Evolutionary conservation across 2,888 invertebrate species (phyloP).

Genomic region (Acronicta alni): DNA sequence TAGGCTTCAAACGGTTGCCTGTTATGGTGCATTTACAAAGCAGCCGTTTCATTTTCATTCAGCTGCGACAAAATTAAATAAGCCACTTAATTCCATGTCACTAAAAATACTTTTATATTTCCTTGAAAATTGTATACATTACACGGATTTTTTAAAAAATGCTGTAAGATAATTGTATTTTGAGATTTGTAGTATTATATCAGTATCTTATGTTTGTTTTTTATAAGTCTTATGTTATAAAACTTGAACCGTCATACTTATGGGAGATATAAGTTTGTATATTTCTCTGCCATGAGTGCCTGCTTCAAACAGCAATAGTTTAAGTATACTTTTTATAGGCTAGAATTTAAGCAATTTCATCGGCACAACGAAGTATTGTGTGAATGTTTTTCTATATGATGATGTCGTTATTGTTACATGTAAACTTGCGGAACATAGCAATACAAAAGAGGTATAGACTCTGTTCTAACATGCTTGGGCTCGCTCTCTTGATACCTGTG

Average conservation of each 20-base stretch:
- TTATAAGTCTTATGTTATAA: conserved; percentile 21
- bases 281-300: conserved; percentile 78
- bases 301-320: conserved; percentile 69
- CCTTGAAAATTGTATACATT: conserved; percentile 22
- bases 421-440: neutral
- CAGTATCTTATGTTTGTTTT: conserved; percentile 52
- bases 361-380: conserved; percentile 58
- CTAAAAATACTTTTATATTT: neutral
- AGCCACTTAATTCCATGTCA: conserved; percentile 4
- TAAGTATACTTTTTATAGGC: conserved; percentile 52
- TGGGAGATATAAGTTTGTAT: conserved; percentile 45
- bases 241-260: conserved; percentile 32
- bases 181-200: conserved; percentile 62
- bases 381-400: conserved; percentile 45
- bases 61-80: neutral
- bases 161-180: conserved; percentile 50
- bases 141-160: conserved; percentile 10
- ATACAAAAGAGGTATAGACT: neutral
- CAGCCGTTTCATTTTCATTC: neutral
- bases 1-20: too few species aligned
- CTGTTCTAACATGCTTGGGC: neutral
- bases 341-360: conserved; percentile 55
- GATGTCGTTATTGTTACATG: conserved; percentile 23
- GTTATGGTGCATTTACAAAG: too few species aligned
- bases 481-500: too few species aligned